Percentiles rank a stretch among this genome's conserved stretches.
Conservation (phyloP, 2,797 vertebrate genomes). For the Emydoidea blandingii region DNA sequence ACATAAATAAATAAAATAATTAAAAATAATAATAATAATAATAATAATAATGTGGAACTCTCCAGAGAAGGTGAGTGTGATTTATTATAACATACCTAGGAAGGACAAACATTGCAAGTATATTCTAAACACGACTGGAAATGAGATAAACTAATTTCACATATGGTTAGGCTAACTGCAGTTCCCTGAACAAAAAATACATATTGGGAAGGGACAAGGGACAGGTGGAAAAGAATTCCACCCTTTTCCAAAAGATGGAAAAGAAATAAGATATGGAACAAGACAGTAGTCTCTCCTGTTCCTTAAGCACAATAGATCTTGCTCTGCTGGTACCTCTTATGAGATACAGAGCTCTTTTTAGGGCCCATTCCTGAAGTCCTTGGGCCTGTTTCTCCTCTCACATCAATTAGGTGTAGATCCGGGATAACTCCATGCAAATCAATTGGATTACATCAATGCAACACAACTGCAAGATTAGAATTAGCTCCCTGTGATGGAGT, state of each 20-base stretch:
- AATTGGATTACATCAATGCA: not conserved
- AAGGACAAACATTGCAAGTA: not conserved
- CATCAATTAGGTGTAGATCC: not conserved
- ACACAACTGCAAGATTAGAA: not conserved
- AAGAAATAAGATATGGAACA: not conserved
- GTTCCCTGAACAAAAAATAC: not conserved
- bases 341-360: not conserved
- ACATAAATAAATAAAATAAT: not conserved
- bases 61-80: not conserved
- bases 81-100: not conserved
- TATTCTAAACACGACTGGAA: not conserved
- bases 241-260: not conserved
- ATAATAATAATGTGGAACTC: accelerated
- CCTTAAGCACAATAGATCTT: not conserved
- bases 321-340: not conserved
- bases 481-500: not conserved
- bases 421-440: accelerated
- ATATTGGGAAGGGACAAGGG: not conserved
- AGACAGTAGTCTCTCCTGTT: not conserved
- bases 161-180: not conserved
- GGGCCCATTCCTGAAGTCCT: not conserved
- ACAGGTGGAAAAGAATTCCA: not conserved
- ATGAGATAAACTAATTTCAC: not conserved
- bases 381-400: accelerated
- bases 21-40: not conserved